These are phyloP conservation scores for Trichopoda pennipes DNA, from an alignment of 2,888 invertebrate genomes.

Conservation along the genomic window DNA sequence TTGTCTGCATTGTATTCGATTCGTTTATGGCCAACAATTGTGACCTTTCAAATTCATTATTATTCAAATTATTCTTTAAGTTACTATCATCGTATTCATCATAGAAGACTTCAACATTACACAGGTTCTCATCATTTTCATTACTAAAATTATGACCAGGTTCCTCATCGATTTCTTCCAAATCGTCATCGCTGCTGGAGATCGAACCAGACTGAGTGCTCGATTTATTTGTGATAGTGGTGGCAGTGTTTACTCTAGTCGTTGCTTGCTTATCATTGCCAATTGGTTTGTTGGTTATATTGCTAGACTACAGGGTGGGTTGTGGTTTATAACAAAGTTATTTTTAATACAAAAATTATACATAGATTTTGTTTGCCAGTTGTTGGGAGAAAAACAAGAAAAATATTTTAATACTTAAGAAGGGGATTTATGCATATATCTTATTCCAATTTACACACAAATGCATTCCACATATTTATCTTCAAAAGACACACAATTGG, in stretches of 20 bases:
- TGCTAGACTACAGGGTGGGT: constrained; percentile 63
- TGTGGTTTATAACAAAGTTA: constrained; percentile 45
- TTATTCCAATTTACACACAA: constrained; percentile 21
- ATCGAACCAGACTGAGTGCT: constrained; percentile 59
- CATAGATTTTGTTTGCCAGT: constrained; percentile 21
- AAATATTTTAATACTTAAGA: constrained; percentile 42
- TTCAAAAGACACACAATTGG: constrained; percentile 24
- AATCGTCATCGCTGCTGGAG: constrained; percentile 72
- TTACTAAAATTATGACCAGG: constrained; percentile 54
- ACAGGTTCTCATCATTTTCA: constrained; percentile 67
- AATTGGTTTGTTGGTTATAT: constrained; percentile 54
- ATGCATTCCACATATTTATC: constrained; percentile 41
- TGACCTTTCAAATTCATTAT: constrained; percentile 43
- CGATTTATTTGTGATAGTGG: constrained; percentile 44
- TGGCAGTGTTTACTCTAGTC: constrained; percentile 49
- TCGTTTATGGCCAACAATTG: constrained; percentile 41
- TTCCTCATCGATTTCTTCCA: constrained; percentile 67
- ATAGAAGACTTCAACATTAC: constrained; percentile 73
- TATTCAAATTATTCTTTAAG: constrained; percentile 45
- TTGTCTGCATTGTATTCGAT: constrained; percentile 49
- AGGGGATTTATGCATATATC: constrained; percentile 6
- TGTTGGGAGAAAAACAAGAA: constrained; percentile 54
- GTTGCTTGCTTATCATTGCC: constrained; percentile 55
- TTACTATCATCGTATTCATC: constrained; percentile 67
- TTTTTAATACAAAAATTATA: constrained; percentile 64